A percentile compares a stretch with the other conserved stretches of the same genome.
phyloP scores from a whole-genome alignment of 2,888 invertebrate species.

The Prenolepis imparis region DNA sequence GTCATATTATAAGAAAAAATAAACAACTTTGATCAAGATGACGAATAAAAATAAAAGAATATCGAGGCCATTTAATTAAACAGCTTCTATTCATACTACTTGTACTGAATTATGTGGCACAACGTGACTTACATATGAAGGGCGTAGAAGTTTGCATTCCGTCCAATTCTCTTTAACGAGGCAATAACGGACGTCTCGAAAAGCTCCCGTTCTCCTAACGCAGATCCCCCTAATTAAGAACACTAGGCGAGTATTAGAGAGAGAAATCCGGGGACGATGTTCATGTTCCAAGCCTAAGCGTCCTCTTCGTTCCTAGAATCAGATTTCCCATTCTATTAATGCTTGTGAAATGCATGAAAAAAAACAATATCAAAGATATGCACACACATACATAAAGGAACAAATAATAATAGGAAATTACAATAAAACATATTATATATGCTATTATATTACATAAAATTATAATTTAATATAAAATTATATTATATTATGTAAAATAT shows the following conservation, averaged over 20 bases:
- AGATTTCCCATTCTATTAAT: constrained; percentile 25
- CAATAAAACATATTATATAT: neutral
- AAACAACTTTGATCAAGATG: neutral
- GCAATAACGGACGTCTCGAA: constrained; percentile 41
- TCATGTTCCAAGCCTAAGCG: neutral
- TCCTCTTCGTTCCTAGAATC: constrained; percentile 29
- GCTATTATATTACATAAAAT: neutral
- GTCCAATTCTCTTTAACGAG: constrained; percentile 41
- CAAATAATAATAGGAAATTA: neutral
- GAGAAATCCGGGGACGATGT: constrained; percentile 16
- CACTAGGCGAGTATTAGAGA: constrained; percentile 27
- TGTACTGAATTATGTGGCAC: constrained; percentile 14
- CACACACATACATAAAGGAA: neutral
- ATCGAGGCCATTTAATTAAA: constrained; percentile 18
- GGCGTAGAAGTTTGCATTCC: constrained; percentile 44
- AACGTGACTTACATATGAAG: constrained; percentile 25
- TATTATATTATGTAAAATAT: constrained; percentile 5
- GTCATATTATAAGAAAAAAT: neutral
- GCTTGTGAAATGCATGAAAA: neutral
- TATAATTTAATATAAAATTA: too few species aligned
- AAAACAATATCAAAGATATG: neutral
- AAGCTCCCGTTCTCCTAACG: constrained; percentile 18
- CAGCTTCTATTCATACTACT: constrained; percentile 12
- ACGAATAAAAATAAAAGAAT: constrained; percentile 28
- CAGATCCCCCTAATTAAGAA: constrained; percentile 34